Percentiles rank a stretch among this genome's conserved stretches.
Evolutionary conservation across 2,113 vertebrate genomes (phyloP).

Genomic region (Laticauda laticaudata): DNA sequence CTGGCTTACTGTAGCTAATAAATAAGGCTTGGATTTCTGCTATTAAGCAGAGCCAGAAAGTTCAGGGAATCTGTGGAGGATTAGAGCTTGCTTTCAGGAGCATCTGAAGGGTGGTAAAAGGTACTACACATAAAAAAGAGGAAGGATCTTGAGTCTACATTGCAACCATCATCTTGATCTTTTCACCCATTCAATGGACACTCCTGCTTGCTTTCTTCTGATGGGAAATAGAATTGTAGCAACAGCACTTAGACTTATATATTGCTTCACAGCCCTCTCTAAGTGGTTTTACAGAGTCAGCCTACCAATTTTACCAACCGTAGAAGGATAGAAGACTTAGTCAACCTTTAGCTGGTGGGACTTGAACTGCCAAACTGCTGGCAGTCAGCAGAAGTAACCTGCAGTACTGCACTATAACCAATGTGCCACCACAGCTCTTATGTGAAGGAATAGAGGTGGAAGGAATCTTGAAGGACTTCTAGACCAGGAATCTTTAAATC

Average conservation of each 20-base stretch:
- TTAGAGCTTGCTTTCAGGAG: conserved; percentile 31
- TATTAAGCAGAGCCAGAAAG: conserved; percentile 43
- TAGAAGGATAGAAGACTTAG: too few relatives aligned
- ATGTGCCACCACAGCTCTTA: too few relatives aligned
- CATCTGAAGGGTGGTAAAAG: neutral
- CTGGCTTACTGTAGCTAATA: conserved; percentile 56
- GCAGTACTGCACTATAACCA: too few relatives aligned
- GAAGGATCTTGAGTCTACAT: neutral
- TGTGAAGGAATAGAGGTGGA: neutral
- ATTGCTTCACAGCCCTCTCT: too few relatives aligned
- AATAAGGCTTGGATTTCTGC: conserved; percentile 54
- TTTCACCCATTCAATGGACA: neutral
- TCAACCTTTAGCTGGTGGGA: too few relatives aligned
- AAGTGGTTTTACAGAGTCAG: too few relatives aligned
- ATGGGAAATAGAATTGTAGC: neutral
- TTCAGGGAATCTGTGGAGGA: conserved; percentile 28
- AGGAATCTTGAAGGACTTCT: neutral
- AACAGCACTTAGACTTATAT: too few relatives aligned
- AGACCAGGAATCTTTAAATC: neutral
- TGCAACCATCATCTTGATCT: neutral
- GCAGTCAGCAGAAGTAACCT: too few relatives aligned
- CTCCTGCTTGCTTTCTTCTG: neutral
- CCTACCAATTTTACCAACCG: too few relatives aligned
- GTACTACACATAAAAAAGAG: neutral
- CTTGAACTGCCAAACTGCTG: too few relatives aligned